Percentiles rank a stretch among this genome's conserved stretches.
Evolutionary conservation across 2,797 vertebrate species (phyloP).

Genomic region (Okamejei kenojei): DNA sequence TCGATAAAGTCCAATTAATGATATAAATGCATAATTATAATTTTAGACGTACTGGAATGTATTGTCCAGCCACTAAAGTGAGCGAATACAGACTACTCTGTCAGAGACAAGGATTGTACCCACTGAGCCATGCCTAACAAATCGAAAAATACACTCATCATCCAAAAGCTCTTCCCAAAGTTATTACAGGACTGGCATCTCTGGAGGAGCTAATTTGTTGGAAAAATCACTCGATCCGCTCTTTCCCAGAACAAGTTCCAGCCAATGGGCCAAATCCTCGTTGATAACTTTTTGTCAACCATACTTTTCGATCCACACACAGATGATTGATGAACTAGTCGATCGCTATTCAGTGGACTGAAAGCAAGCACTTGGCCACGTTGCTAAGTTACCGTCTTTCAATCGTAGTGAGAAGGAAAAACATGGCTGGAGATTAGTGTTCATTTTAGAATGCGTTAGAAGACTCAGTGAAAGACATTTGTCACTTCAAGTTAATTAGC

Average conservation of each 20-base stretch:
- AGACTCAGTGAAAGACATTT: not conserved
- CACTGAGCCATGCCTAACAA: not conserved
- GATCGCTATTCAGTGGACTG: not conserved
- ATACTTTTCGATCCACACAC: not conserved
- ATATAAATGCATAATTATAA: too few relatives aligned
- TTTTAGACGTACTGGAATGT: not conserved
- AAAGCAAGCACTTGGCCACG: slow-evolving; percentile 10
- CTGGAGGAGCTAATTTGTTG: not conserved
- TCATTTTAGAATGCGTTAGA: not conserved
- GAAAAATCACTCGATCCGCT: not conserved
- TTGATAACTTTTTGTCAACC: not conserved
- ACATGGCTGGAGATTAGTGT: not conserved
- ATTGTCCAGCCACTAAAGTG: not conserved
- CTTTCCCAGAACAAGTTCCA: not conserved
- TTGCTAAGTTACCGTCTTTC: slow-evolving; percentile 31
- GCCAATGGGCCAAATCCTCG: not conserved
- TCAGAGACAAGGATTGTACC: not conserved
- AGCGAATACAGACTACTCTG: not conserved
- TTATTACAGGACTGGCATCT: not conserved
- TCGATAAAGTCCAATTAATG: too few relatives aligned
- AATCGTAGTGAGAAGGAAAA: too few relatives aligned
- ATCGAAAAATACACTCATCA: not conserved
- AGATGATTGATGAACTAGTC: slow-evolving; percentile 8
- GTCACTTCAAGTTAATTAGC: not conserved
- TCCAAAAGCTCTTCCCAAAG: not conserved